Conservation (phyloP, 2,888 invertebrate genomes). For the Sphinx pinastri region DNA sequence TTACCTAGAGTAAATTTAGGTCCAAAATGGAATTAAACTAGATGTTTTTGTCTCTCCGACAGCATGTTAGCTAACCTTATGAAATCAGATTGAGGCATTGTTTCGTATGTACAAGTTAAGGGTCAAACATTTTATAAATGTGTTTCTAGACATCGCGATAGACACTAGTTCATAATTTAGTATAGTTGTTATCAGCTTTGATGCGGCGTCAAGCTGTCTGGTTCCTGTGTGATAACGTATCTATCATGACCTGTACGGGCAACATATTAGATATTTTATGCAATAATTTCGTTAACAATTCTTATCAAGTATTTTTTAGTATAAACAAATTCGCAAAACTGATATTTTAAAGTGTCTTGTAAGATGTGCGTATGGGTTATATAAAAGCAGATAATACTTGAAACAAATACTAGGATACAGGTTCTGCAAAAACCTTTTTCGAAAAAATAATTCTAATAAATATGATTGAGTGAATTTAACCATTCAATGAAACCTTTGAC, state of each 20-base stretch:
- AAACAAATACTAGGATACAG: not conserved
- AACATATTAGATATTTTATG: not conserved
- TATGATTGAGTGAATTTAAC: no score
- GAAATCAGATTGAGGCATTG: no score
- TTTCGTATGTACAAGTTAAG: no score
- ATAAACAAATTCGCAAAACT: not conserved
- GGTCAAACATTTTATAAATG: no score
- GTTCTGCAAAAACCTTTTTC: no score
- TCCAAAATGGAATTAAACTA: no score
- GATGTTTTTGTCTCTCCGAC: no score
- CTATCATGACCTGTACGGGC: not conserved
- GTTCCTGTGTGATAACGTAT: constrained; percentile 28
- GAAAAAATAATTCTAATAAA: no score
- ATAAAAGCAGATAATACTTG: no score
- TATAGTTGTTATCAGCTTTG: not conserved
- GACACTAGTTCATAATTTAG: not conserved
- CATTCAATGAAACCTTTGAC: not conserved
- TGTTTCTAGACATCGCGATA: not conserved
- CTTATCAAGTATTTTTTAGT: not conserved
- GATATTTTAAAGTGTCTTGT: not conserved
- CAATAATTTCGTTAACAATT: not conserved
- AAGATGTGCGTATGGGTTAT: not conserved
- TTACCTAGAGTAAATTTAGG: no score
- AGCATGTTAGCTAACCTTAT: no score
- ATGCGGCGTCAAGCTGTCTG: constrained; percentile 27